phyloP scores from a whole-genome alignment of 2,888 invertebrate species.

The Troides helena region DNA sequence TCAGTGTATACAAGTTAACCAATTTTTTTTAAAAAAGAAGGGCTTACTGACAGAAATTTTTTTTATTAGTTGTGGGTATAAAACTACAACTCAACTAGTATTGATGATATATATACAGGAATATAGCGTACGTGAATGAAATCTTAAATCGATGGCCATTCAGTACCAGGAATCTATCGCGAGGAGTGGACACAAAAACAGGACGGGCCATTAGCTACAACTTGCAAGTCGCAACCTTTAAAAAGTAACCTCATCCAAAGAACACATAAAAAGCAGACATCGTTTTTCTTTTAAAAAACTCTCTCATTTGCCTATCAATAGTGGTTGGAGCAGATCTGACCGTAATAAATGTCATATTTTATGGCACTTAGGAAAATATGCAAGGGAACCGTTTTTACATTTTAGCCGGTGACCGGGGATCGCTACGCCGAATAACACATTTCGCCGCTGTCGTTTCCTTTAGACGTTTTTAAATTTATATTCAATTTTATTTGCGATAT shows the following conservation, averaged over 20 bases:
- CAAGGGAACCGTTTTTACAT: constrained; percentile 79
- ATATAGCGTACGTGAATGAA: too few relatives aligned
- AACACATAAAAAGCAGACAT: constrained; percentile 80
- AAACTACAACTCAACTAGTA: too few relatives aligned
- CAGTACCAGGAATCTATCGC: neutral
- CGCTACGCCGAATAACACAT: constrained; percentile 72
- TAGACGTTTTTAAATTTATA: constrained; percentile 62
- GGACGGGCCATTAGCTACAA: constrained; percentile 56
- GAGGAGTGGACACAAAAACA: constrained; percentile 44
- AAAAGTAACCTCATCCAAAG: constrained; percentile 73
- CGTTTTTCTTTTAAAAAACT: constrained; percentile 81
- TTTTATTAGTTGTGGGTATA: too few relatives aligned
- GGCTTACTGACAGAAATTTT: too few relatives aligned
- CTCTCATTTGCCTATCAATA: constrained; percentile 81
- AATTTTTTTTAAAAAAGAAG: too few relatives aligned
- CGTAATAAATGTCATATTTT: constrained; percentile 81
- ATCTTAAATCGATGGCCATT: neutral
- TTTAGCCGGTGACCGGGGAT: constrained; percentile 73
- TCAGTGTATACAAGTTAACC: too few relatives aligned
- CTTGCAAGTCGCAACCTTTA: constrained; percentile 62
- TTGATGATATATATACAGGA: too few relatives aligned
- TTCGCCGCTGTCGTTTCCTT: constrained; percentile 62
- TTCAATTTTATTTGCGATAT: constrained; percentile 32
- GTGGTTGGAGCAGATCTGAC: constrained; percentile 80
- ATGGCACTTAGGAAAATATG: constrained; percentile 79